Conservation (phyloP, 2,888 invertebrate genomes). For the Eutolmus rufibarbis region DNA sequence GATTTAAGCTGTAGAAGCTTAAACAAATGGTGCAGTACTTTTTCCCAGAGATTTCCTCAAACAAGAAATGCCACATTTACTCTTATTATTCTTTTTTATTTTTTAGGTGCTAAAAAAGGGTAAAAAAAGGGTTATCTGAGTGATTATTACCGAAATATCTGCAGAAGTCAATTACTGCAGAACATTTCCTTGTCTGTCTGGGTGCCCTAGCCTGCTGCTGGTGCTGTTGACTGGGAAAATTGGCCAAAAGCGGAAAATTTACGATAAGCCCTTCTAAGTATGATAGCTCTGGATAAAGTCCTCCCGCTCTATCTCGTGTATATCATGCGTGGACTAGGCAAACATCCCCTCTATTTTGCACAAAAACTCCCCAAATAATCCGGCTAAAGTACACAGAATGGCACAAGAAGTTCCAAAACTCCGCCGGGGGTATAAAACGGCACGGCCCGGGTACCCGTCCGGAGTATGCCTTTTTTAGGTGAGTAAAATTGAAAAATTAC, state of each 20-base stretch:
- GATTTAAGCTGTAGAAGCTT: background rate
- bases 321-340: background rate
- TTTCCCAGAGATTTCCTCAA: background rate
- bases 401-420: background rate
- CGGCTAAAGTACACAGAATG: background rate
- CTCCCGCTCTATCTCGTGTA: background rate
- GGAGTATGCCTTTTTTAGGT: background rate
- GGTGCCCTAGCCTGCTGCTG: background rate
- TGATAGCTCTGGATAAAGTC: background rate
- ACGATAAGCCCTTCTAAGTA: constrained; percentile 27
- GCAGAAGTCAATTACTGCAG: constrained; percentile 14
- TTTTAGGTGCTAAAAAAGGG: background rate
- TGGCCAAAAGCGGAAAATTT: constrained; percentile 34
- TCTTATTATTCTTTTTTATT: background rate
- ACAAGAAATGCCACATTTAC: background rate
- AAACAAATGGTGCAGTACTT: background rate
- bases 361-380: constrained; percentile 3
- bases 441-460: background rate
- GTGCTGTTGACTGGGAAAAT: constrained; percentile 2
- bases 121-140: background rate
- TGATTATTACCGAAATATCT: background rate
- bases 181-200: background rate
- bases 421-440: background rate
- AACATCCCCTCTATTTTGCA: background rate
- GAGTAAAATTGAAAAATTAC: constrained; percentile 26